Evolutionary conservation across 2,888 invertebrate genomes (phyloP).

Genomic region (Entomobrya multifasciata): DNA sequence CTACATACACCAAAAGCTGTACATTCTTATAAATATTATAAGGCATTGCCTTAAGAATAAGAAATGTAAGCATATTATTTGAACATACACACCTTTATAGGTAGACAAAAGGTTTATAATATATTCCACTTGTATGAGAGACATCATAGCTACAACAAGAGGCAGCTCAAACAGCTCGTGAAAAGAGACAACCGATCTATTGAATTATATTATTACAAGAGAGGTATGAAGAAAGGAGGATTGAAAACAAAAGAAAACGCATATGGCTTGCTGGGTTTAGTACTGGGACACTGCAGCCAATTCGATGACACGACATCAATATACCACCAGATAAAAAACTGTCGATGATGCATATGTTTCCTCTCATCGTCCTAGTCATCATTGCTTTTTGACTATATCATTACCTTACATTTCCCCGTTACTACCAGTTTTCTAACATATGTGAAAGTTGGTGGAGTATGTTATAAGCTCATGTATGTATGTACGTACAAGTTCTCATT

Average conservation of each 20-base stretch:
- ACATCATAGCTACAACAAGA: neutral
- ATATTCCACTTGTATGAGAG: neutral
- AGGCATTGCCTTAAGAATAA: too few relatives aligned
- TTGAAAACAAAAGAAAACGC: conserved; percentile 19
- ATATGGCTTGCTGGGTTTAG: conserved; percentile 37
- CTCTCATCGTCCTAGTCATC: neutral
- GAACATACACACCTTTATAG: conserved; percentile 1
- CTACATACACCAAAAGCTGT: neutral
- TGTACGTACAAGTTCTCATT: too few relatives aligned
- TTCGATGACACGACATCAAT: conserved; percentile 3
- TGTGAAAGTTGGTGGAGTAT: conserved; percentile 22
- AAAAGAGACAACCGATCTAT: conserved; percentile 36
- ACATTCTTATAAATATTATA: too few relatives aligned
- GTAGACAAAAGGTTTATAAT: neutral
- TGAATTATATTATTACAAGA: conserved; percentile 58
- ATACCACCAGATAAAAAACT: neutral
- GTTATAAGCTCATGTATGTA: too few relatives aligned
- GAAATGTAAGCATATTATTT: neutral
- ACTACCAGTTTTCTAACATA: too few relatives aligned
- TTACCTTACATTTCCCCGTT: too few relatives aligned
- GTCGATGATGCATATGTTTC: too few relatives aligned
- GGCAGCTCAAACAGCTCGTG: neutral
- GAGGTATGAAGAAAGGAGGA: conserved; percentile 1
- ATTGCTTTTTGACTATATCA: conserved; percentile 33
- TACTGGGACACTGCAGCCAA: neutral